These are phyloP conservation scores for Lasioglossum lativentre DNA, from an alignment of 2,888 invertebrate genomes.

Conservation along the genomic window DNA sequence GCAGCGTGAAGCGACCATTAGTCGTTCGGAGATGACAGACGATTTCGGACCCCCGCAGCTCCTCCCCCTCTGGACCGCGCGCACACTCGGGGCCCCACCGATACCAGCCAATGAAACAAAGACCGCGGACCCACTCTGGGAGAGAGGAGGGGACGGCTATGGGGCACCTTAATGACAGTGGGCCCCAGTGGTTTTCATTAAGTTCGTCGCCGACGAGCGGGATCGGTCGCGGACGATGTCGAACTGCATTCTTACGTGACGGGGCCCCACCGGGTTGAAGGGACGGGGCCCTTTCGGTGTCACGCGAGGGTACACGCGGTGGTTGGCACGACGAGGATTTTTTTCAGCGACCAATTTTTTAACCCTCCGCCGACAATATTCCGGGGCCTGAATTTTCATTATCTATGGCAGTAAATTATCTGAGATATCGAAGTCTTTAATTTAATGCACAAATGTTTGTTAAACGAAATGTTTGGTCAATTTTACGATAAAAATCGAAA, in stretches of 20 bases:
- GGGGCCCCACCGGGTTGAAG: background rate
- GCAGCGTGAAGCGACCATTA: conserved; percentile 84
- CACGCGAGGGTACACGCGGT: background rate
- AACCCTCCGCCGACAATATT: no score
- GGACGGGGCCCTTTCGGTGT: background rate
- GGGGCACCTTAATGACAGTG: conserved; percentile 74
- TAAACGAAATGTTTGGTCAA: no score
- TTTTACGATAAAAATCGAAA: no score
- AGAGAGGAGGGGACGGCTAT: conserved; percentile 36
- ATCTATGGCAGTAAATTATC: no score
- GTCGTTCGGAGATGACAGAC: conserved; percentile 85
- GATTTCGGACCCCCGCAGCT: conserved; percentile 84
- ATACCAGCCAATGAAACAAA: conserved; percentile 79
- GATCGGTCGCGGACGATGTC: conserved; percentile 29
- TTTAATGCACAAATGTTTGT: no score
- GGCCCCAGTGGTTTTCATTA: conserved; percentile 75
- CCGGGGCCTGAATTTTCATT: no score
- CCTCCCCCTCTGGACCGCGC: conserved; percentile 70
- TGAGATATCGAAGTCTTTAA: no score
- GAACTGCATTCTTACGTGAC: background rate
- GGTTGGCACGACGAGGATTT: background rate
- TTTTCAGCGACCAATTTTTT: background rate
- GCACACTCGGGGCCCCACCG: conserved; percentile 51
- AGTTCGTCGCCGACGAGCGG: conserved; percentile 42
- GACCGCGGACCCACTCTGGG: conserved; percentile 50